Evolutionary conservation across 2,797 vertebrate species (phyloP), one percentile per base, ranked within the genome.

Genomic region (Myotis planiceps): DNA sequence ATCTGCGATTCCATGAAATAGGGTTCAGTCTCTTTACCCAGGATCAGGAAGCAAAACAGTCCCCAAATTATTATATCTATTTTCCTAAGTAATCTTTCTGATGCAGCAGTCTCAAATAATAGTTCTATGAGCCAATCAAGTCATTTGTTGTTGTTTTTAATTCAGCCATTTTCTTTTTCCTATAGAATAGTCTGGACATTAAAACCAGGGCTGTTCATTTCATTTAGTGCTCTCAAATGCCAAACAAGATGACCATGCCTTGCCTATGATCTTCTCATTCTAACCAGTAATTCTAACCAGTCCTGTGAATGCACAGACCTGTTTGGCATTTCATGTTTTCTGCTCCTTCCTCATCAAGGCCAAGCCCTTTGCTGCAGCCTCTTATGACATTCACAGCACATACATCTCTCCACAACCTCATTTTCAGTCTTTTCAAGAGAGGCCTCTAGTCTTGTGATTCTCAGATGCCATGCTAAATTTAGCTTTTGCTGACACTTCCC

Each of bases 401-500:
- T 12, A 55, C 34, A 37, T 95, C 74, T 95, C 53, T 21, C 27
- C 92, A 87, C 81, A 84, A 93, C 82, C 23, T 2, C 83, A 39
- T 78, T 93, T 85, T 66, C 42, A 72, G 49, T 72, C 78, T 68
- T 94, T 96, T 90, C 78, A 82, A 29, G 39, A 95, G 65, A 94
- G 93, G 84, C 53, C 78, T 92, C 49, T 85, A 69, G 86, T 96
- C 94, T 81, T 93, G 81, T 95, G 92, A 96, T 96, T 94, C 94
- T 97, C 78, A 96, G 82, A 97, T 94, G 90, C 90, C 85, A 83
- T 75, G 74, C 95, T 76, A 92, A 96, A 97, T 97, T 96, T 97
- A 96, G 95, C 58, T 80, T 97, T 95, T 95, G 90, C 90, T 97
- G 93, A 96, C 88, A 90, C 90, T 78, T 94, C 34, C 23, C 79